Base-by-base conservation (phyloP, 2,113 vertebrate species). In the Aix galericulata region DNA sequence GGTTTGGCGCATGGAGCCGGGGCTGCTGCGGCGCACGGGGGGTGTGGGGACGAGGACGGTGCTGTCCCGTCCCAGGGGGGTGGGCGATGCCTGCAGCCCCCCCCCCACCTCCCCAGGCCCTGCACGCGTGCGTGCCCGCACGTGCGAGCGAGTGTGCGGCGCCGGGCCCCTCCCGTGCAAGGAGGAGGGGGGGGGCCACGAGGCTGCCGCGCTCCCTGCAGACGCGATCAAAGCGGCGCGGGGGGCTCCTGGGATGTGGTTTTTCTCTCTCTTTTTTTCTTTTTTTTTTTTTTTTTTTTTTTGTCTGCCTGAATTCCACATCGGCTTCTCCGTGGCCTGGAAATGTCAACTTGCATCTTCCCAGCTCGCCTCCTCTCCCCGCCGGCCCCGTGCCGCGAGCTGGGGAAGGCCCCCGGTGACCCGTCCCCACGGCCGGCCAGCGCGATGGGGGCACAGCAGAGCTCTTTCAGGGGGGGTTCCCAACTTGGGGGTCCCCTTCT, bases 261-360 rank as follows among this genome's bases (percentile, higher is more conserved):
- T 27, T 11, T 10, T 56, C 18, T 22, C 27, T 31, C 31, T 16
- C 17, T 63, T 60, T 13, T 1, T 21, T 27, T 8, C 13, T 18
- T 16, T 27, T 17, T 17, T 8, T 16, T 25, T 18, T 76, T 40
- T 40, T 40, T 38, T 38, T 40, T 40, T 40, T 40, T 40, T 40
- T 25, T 79, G 56, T 72, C 83, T 87, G 88, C 77, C 92, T 97
- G 76, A 81, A 88, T 94, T 80, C 93, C 92, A 56, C 74, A 25
- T 80, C 82, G 63, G 56, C 69, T 55, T n/a, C 86, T 77, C 88
- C 2, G 27, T 96, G 96, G 81, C 96, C 96, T 97, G 96, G 94
- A 97, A 96, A 96, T 75, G 96, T 96, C 95, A 96, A 53, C 18
- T 93, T 82, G 69, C 85, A 90, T 96, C 95, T 95, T 78, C 91